These are phyloP conservation scores for Protophormia terraenovae DNA, from an alignment of 2,888 invertebrate species.

Conservation along the genomic window DNA sequence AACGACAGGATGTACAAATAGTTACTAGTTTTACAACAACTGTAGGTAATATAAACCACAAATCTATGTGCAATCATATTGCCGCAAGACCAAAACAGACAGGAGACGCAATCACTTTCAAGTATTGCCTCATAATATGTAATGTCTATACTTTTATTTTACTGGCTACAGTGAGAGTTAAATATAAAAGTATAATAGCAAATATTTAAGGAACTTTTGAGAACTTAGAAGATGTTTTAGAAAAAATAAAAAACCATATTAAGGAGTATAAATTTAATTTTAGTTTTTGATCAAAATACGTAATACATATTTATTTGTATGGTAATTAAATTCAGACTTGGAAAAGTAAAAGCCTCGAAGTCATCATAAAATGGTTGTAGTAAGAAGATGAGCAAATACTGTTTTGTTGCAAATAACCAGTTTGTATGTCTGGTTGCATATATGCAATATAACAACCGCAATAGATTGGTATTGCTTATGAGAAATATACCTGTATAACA, in stretches of 20 bases:
- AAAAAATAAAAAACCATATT: no score
- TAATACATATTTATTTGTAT: no score
- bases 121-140: slow-evolving; percentile 27
- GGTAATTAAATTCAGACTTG: no score
- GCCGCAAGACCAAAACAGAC: slow-evolving; percentile 50
- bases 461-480: slow-evolving; percentile 24
- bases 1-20: neutral
- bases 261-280: no score
- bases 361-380: no score
- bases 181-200: no score
- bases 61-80: slow-evolving; percentile 46
- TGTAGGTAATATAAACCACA: slow-evolving; percentile 33
- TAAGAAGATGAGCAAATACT: neutral
- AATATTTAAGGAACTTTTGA: no score
- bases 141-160: neutral
- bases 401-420: neutral
- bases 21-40: neutral
- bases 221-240: no score
- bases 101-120: slow-evolving; percentile 45
- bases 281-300: no score
- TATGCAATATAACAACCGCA: slow-evolving; percentile 31
- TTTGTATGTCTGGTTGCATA: neutral
- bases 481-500: slow-evolving; percentile 19
- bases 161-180: neutral
- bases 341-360: no score